phyloP scores from a whole-genome alignment of 2,113 vertebrate species.

The Athene cunicularia region DNA sequence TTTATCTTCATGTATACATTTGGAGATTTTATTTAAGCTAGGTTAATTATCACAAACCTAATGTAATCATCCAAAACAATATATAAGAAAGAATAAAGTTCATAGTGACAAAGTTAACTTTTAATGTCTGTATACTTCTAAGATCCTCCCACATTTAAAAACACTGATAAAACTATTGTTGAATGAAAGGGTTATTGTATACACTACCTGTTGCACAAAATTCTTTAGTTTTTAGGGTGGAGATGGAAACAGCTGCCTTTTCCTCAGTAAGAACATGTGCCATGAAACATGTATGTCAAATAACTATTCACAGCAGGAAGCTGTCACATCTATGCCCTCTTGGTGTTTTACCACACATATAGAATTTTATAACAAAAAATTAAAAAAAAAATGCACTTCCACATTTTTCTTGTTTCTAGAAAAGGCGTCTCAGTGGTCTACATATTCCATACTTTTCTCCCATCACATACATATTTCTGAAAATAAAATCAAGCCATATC shows the following conservation, averaged over 20 bases:
- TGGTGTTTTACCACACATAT: neutral
- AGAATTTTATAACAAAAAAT: neutral
- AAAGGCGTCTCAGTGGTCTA: neutral
- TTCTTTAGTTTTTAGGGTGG: neutral
- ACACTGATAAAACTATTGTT: rapidly evolving
- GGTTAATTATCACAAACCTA: neutral
- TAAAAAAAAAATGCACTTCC: neutral
- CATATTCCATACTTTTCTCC: neutral
- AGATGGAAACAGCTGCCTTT: neutral
- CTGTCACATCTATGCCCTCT: neutral
- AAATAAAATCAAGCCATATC: neutral
- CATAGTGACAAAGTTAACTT: neutral
- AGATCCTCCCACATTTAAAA: neutral
- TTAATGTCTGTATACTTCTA: neutral
- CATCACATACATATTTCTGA: neutral
- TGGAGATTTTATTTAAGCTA: neutral
- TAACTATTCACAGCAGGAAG: neutral
- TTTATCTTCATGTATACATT: neutral
- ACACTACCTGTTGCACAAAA: neutral
- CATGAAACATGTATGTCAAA: neutral
- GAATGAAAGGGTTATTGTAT: neutral
- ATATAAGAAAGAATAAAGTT: neutral
- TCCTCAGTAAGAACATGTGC: neutral
- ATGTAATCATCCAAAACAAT: neutral
- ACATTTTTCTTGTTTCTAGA: neutral